Evolutionary conservation across 2,888 invertebrate species (phyloP).

Genomic region (Stenchaetothrips biformis): DNA sequence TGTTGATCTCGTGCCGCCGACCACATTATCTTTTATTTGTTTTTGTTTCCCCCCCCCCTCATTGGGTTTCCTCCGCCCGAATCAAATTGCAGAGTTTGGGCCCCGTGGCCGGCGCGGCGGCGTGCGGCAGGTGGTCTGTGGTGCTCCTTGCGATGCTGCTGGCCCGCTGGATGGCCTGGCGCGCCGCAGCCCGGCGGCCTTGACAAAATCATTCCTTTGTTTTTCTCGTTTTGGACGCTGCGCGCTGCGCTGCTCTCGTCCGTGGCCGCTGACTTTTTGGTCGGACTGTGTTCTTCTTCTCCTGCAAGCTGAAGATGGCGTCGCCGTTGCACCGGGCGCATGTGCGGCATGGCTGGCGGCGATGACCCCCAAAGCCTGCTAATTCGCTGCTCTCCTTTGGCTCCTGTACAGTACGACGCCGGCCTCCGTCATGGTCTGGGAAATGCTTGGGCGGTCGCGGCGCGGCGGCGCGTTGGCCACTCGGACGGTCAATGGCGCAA

Average conservation of each 20-base stretch:
- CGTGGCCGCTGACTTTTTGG: not conserved
- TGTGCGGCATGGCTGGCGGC: slow-evolving; percentile 22
- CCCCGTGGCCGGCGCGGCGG: slow-evolving; percentile 45
- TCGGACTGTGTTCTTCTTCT: not conserved
- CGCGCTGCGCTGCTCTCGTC: not conserved
- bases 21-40: not conserved
- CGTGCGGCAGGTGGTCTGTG: slow-evolving; percentile 14
- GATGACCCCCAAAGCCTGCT: slow-evolving; percentile 5
- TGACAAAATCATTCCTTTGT: slow-evolving; percentile 20
- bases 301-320: not conserved
- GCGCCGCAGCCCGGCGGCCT: slow-evolving; percentile 40
- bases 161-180: slow-evolving; percentile 44
- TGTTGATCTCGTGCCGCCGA: slow-evolving; percentile 1
- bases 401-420: too few species aligned
- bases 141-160: slow-evolving; percentile 44
- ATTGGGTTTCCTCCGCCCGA: not conserved
- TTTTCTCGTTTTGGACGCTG: not conserved
- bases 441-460: slow-evolving; percentile 17
- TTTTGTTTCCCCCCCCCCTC: not conserved
- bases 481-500: slow-evolving; percentile 11
- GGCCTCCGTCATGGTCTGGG: slow-evolving; percentile 12
- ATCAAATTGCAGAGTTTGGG: slow-evolving; percentile 29
- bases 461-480: not conserved
- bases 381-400: too few species aligned
- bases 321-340: slow-evolving; percentile 34